A percentile compares a stretch with the other conserved stretches of the same genome.
phyloP scores from a whole-genome alignment of 2,888 invertebrate genomes.

The Tetranychus piercei region DNA sequence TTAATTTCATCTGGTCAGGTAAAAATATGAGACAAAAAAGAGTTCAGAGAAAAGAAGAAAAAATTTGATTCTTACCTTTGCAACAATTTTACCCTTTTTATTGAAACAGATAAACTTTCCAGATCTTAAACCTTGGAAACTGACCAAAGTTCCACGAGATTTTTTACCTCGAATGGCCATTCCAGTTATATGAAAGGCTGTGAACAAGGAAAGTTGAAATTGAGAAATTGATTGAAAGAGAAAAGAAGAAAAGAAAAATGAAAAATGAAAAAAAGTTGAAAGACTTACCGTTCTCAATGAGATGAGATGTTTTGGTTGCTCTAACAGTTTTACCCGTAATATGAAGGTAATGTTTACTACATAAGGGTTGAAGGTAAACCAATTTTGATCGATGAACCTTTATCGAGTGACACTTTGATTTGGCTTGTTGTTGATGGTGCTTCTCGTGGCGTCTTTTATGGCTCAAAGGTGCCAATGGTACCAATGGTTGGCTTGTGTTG shows the following conservation, averaged over 20 bases:
- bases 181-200: neutral
- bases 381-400: neutral
- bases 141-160: neutral
- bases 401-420: neutral
- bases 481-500: too few relatives aligned
- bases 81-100: neutral
- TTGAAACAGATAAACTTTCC: neutral
- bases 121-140: neutral
- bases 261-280: too few relatives aligned
- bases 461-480: too few relatives aligned
- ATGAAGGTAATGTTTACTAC: neutral
- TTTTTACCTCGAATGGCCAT: neutral
- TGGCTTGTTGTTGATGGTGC: neutral
- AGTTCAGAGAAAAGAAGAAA: neutral
- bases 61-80: neutral
- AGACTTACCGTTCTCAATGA: neutral
- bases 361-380: neutral
- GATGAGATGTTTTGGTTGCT: neutral
- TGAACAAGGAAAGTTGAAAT: neutral
- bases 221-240: neutral
- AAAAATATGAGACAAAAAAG: too few relatives aligned
- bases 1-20: too few relatives aligned
- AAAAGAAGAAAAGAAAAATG: too few relatives aligned
- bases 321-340: neutral
- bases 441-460: neutral